These are phyloP conservation scores for Euphysa ruthae DNA, from an alignment of 30 jellyfish, hydroid and myxozoan genomes.

Conservation along the genomic window DNA sequence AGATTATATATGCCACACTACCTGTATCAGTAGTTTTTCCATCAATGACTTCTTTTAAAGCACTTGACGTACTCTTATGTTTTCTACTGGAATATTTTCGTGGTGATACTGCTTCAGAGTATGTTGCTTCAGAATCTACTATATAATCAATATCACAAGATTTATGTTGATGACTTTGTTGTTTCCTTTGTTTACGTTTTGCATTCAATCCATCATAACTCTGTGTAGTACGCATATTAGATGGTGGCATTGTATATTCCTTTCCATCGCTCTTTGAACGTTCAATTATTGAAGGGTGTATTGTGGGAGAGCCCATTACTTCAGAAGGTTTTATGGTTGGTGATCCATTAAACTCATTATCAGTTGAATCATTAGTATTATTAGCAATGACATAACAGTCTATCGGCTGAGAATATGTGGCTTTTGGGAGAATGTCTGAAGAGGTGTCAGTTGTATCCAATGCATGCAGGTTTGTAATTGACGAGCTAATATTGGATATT, in stretches of 20 bases:
- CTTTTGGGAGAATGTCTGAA: not conserved
- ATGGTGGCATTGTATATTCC: not conserved
- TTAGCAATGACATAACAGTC: conserved; percentile 7
- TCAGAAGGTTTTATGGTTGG: not conserved
- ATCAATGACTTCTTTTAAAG: conserved; percentile 59
- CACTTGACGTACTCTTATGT: conserved; percentile 64
- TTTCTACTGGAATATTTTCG: conserved; percentile 39
- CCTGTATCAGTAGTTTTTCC: conserved; percentile 85
- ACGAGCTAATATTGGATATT: not conserved
- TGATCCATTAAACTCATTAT: not conserved
- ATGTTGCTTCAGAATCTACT: conserved; percentile 11
- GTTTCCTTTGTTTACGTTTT: conserved; percentile 61
- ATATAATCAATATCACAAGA: conserved; percentile 88
- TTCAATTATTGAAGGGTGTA: conserved; percentile 1
- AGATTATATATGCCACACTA: too few relatives aligned
- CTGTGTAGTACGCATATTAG: conserved; percentile 61
- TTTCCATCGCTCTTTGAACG: conserved; percentile 25
- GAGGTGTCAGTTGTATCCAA: not conserved
- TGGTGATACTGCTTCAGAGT: conserved; percentile 54
- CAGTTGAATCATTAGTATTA: not conserved
- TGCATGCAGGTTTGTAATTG: not conserved
- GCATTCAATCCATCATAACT: conserved; percentile 54
- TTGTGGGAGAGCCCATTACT: conserved; percentile 26
- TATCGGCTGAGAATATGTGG: conserved; percentile 3
- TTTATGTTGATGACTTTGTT: conserved; percentile 71